phyloP scores from a whole-genome alignment of 2,888 invertebrate species.

The Pheosia gnoma region DNA sequence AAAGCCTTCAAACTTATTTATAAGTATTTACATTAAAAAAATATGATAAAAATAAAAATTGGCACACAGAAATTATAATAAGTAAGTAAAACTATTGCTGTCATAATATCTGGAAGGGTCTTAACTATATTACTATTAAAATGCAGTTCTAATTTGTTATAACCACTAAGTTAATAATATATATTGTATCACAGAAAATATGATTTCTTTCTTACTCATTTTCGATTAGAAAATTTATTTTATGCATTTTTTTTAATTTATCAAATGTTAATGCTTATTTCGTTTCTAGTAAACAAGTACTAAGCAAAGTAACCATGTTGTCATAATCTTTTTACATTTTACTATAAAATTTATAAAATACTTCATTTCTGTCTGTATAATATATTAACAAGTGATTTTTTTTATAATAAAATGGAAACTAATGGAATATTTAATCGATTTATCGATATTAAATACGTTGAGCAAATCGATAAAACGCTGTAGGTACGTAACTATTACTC shows the following conservation, averaged over 20 bases:
- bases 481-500: background rate
- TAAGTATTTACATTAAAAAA: slow-evolving; percentile 34
- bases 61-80: slow-evolving; percentile 35
- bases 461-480: slow-evolving; percentile 22
- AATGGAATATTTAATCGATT: slow-evolving; percentile 38
- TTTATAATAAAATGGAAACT: slow-evolving; percentile 36
- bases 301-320: too few relatives aligned
- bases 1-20: slow-evolving; percentile 31
- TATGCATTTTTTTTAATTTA: background rate
- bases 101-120: slow-evolving; percentile 18
- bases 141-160: slow-evolving; percentile 44
- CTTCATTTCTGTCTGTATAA: slow-evolving; percentile 47
- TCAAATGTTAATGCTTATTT: background rate
- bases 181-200: slow-evolving; percentile 67
- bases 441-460: slow-evolving; percentile 28
- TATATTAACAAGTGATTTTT: slow-evolving; percentile 25
- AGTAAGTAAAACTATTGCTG: slow-evolving; percentile 21
- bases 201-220: slow-evolving; percentile 43
- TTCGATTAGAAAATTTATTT: slow-evolving; percentile 20
- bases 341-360: slow-evolving; percentile 49
- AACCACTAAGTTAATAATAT: slow-evolving; percentile 33
- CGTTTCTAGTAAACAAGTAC: background rate
- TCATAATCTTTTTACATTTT: slow-evolving; percentile 6
- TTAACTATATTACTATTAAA: slow-evolving; percentile 39
- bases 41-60: slow-evolving; percentile 26